Percentiles rank a stretch among this genome's conserved stretches.
Evolutionary conservation across 2,797 vertebrate species (phyloP).

Genomic region (Sphenodon punctatus): DNA sequence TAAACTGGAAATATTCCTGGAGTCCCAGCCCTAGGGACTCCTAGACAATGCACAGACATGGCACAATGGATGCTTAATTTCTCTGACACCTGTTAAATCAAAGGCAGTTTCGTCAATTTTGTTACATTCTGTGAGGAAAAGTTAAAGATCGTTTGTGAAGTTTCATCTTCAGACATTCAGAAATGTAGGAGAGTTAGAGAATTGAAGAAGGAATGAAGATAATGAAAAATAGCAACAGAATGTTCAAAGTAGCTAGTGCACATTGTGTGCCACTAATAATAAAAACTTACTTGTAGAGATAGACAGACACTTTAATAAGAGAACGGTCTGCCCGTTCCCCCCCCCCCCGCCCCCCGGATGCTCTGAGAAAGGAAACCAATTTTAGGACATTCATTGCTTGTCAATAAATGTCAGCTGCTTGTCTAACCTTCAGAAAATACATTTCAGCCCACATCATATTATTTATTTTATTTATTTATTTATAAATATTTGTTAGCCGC

Average conservation of each 20-base stretch:
- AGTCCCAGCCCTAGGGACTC: too few relatives aligned
- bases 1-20: too few relatives aligned
- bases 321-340: not conserved
- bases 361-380: constrained; percentile 6
- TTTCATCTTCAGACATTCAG: not conserved
- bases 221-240: not conserved
- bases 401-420: not conserved
- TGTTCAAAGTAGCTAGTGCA: not conserved
- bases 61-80: not conserved
- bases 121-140: not conserved
- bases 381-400: too few relatives aligned
- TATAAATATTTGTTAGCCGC: too few relatives aligned
- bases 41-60: too few relatives aligned
- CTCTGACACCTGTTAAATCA: not conserved
- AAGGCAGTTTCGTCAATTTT: not conserved
- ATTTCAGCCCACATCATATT: constrained; percentile 12
- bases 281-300: not conserved
- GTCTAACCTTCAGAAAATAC: not conserved
- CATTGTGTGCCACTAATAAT: not conserved
- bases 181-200: not conserved
- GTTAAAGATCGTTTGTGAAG: not conserved
- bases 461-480: too few relatives aligned
- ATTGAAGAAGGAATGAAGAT: not conserved
- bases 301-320: not conserved
- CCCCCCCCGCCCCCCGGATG: too few relatives aligned